phyloP scores from a whole-genome alignment of 2,797 vertebrate genomes.

The Oreortyx pictus region DNA sequence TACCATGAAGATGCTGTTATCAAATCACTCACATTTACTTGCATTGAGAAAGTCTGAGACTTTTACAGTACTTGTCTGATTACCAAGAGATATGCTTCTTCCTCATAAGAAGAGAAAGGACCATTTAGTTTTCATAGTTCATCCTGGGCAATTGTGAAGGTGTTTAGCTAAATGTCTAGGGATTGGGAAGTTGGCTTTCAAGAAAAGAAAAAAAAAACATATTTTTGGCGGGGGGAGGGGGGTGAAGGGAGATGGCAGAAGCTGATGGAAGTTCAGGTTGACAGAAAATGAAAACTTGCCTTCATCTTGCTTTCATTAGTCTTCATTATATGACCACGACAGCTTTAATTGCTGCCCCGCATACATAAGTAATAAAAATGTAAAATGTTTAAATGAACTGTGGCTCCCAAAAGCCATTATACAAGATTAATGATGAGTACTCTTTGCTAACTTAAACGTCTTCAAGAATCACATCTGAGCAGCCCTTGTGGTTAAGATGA shows the following conservation, averaged over 20 bases:
- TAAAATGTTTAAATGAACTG: constrained; percentile 75
- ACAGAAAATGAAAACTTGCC: constrained; percentile 72
- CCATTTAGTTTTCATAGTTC: neutral
- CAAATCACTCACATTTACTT: constrained; percentile 34
- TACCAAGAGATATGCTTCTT: neutral
- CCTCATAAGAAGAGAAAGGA: neutral
- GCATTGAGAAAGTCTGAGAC: constrained; percentile 3
- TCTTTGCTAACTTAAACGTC: constrained; percentile 69
- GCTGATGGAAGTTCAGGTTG: constrained; percentile 60
- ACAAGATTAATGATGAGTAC: constrained; percentile 86
- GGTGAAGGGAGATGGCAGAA: neutral
- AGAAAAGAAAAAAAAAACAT: neutral
- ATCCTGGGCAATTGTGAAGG: neutral
- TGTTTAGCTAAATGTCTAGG: neutral
- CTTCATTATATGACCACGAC: constrained; percentile 73
- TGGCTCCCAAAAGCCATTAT: constrained; percentile 77
- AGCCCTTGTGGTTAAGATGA: constrained; percentile 83
- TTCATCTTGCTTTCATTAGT: constrained; percentile 70
- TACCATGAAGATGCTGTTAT: constrained; percentile 57
- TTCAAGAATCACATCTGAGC: constrained; percentile 70
- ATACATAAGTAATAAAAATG: constrained; percentile 76
- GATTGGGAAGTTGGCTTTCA: neutral
- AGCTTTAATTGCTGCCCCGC: constrained; percentile 75
- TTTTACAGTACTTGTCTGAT: constrained; percentile 1
- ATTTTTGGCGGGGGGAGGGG: too few species aligned